Evolutionary conservation across 2,888 invertebrate genomes (phyloP), one percentile per base, ranked within the genome.

Genomic region (Zhengitettix transpicula): DNA sequence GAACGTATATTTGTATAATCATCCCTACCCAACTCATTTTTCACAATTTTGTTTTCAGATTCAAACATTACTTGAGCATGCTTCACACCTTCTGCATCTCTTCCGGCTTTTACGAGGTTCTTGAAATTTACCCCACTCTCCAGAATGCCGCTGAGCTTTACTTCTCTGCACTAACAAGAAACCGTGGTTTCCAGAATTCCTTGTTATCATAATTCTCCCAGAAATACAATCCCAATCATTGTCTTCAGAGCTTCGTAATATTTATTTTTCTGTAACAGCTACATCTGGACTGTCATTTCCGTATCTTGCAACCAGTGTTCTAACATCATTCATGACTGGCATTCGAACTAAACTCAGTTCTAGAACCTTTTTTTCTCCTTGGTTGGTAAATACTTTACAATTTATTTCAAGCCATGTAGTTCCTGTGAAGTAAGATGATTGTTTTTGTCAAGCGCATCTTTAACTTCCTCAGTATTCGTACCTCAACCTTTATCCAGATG

Each of bases 311-410:
- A n/a, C n/a, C n/a, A n/a, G n/a, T n/a, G n/a, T n/a, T n/a, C n/a
- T n/a, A n/a, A 95, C 90, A 70, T 96, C 95, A 63, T 87, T 83
- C 57, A 97, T 88, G 51, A 97, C 76, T 0, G 87, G 87, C 51
- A 94, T 89, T 0, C 96, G 92, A 71, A 96, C 90, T 1, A 84
- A 80, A 28, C 97, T 83, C 56, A 96, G 75, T 67, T 91, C 93
- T 1, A 97, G 97, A 42, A 97, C 89, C n/a, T n/a, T 60, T 88
- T 90, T 73, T 93, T 93, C 69, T 92, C 90, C 61, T 87, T 87
- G 0, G 88, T 84, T 14, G 96, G 92, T 68, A 96, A 75, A 70
- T 88, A 86, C 81, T 90, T 85, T 17, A 95, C 89, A 66, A 97
- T 90, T 58, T 90, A 89, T 67, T 76, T 76, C 44, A 77, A 68